phyloP scores from a whole-genome alignment of 2,797 vertebrate species.

The Paedocypris micromegethes region DNA sequence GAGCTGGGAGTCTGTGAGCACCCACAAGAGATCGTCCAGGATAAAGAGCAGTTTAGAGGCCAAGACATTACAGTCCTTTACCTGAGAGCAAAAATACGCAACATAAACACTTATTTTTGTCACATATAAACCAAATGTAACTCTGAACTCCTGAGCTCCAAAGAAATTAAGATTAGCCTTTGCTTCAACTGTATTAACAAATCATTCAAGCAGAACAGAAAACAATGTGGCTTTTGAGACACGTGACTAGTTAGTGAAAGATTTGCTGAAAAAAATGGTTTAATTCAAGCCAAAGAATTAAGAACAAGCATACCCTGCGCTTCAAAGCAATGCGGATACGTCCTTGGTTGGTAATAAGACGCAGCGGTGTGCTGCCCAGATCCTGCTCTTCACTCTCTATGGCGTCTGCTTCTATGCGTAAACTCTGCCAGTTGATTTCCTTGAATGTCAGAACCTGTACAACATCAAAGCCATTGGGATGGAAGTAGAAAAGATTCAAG shows the following conservation, averaged over 20 bases:
- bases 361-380: constrained; percentile 83
- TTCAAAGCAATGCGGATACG: constrained; percentile 93
- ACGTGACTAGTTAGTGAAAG: background rate
- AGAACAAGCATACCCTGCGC: constrained; percentile 74
- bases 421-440: constrained; percentile 97
- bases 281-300: too few relatives aligned
- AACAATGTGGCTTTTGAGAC: background rate
- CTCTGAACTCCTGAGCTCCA: too few relatives aligned
- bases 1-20: constrained; percentile 94
- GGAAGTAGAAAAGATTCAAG: constrained; percentile 5
- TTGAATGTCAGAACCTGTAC: constrained; percentile 94
- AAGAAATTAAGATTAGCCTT: too few relatives aligned
- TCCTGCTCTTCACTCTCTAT: constrained; percentile 89
- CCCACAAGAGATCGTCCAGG: constrained; percentile 95
- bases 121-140: too few relatives aligned
- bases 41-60: constrained; percentile 94
- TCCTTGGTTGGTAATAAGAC: constrained; percentile 98
- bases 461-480: constrained; percentile 23
- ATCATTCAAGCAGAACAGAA: too few relatives aligned
- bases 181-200: too few relatives aligned
- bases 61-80: constrained; percentile 94
- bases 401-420: constrained; percentile 94
- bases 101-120: too few relatives aligned
- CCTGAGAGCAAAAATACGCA: constrained; percentile 60
- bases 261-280: too few relatives aligned